Evolutionary conservation across 2,888 invertebrate genomes (phyloP), one percentile per base, ranked within the genome.

Genomic region (Cheilosia pagana): DNA sequence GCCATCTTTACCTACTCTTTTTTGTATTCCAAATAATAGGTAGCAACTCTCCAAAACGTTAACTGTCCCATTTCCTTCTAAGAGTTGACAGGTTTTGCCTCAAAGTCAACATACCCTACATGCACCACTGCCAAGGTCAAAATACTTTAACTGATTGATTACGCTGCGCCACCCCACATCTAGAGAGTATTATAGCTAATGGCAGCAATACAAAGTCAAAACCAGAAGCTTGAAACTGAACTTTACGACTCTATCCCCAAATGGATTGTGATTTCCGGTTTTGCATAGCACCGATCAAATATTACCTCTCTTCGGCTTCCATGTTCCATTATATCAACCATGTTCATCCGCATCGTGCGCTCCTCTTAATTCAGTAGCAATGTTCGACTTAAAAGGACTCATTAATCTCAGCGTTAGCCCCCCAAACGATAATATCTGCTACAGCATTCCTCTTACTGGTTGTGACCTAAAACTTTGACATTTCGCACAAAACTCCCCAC

Each of bases 331-430:
- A 50, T 68, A 50, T 68, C 41, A 45, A 25, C 48, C 16, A 23
- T 71, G 19, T 48, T 48, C 43, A 59, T n/a, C 19, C 39, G 35
- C 8, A 35, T 4, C 35, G 23, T 48, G 28, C 52, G 28, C 52
- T 60, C 41, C 35, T 53, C 67, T 52, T 76, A 68, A 77, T 70
- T 77, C 77, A 74, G 82, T 83, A 83, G 82, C 82, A 50, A 68
- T 83, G 78, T 78, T 82, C 57, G 52, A 23, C 67, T 45, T 83
- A 78, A 83, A 83, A 83, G 82, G 78, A 83, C 68, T 63, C 68
- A 83, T 83, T 74, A 83, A 83, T 83, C 63, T 78, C 25, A 74
- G 57, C 31, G 65, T 72, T 63, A 16, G 28, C n/a, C 41, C 45
- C 43, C 53, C 28, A n/a, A n/a, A n/a, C n/a, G 77, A 72, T 71